phyloP scores from a whole-genome alignment of 2,888 invertebrate species.

The Agonopterix subpropinquella region DNA sequence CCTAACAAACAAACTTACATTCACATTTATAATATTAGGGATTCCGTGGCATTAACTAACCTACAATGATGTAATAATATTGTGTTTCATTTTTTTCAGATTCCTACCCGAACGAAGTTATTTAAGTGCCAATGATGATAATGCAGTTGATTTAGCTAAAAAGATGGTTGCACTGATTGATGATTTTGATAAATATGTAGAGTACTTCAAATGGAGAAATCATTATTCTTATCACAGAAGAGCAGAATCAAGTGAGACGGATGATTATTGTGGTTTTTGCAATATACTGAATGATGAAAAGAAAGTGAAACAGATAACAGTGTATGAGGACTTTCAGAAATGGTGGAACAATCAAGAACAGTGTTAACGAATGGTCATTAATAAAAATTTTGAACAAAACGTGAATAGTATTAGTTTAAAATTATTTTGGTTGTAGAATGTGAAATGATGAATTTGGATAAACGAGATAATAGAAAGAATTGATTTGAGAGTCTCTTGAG shows the following conservation, averaged over 20 bases:
- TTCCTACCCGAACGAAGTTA: conserved; percentile 59
- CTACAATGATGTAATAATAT: too few relatives aligned
- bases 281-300: conserved; percentile 38
- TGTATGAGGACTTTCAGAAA: conserved; percentile 34
- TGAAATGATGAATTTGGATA: too few relatives aligned
- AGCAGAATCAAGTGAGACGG: conserved; percentile 34
- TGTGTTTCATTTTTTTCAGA: conserved; percentile 29
- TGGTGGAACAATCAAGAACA: conserved; percentile 48
- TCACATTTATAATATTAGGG: too few relatives aligned
- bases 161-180: conserved; percentile 44
- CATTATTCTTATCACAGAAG: conserved; percentile 42
- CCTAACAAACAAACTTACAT: too few relatives aligned
- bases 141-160: conserved; percentile 30
- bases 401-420: too few relatives aligned
- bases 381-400: too few relatives aligned
- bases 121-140: conserved; percentile 41
- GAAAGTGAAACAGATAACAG: conserved; percentile 23
- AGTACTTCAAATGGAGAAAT: conserved; percentile 36
- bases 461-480: too few relatives aligned
- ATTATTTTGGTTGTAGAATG: too few relatives aligned
- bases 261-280: conserved; percentile 57
- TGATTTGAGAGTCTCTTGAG: too few relatives aligned
- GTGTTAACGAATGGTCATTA: neutral
- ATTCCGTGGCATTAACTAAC: too few relatives aligned
- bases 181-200: conserved; percentile 35